Conservation (phyloP, 2,888 invertebrate species). For the Caenorhabditis angaria region DNA sequence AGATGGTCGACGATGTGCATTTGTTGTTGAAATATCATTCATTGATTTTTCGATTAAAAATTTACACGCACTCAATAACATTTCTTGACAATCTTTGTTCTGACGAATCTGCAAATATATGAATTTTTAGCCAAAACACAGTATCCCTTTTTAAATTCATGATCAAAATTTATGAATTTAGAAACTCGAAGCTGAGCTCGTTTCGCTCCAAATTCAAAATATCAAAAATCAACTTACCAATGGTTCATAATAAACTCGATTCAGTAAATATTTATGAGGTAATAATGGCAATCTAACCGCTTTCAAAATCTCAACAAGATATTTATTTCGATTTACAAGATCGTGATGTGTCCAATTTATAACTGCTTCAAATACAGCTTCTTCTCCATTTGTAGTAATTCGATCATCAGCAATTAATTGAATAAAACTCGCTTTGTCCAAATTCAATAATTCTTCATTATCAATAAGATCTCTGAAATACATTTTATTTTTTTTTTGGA, state of each 20-base stretch:
- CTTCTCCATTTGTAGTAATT: slow-evolving; percentile 80
- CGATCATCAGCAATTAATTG: slow-evolving; percentile 43
- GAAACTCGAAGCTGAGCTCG: no score
- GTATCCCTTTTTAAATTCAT: background rate
- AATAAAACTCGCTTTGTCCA: slow-evolving; percentile 36
- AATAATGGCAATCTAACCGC: slow-evolving; percentile 87
- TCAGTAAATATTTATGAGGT: slow-evolving; percentile 82
- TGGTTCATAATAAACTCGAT: slow-evolving; percentile 95
- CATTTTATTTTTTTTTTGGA: slow-evolving; percentile 6
- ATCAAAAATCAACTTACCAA: slow-evolving; percentile 77
- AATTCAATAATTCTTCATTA: slow-evolving; percentile 30
- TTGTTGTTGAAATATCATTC: background rate
- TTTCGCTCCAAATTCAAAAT: background rate
- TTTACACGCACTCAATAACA: slow-evolving; percentile 13
- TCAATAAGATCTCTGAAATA: slow-evolving; percentile 43
- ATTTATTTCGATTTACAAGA: slow-evolving; percentile 87
- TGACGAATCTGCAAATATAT: slow-evolving; percentile 11
- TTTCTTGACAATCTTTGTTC: slow-evolving; percentile 13
- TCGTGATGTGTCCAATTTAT: slow-evolving; percentile 99
- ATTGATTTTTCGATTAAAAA: background rate
- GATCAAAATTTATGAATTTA: no score
- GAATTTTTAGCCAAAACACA: no score
- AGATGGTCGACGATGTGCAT: background rate
- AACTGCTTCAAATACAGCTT: slow-evolving; percentile 85
- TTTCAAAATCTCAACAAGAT: slow-evolving; percentile 87